A percentile compares a stretch with the other conserved stretches of the same genome.
Evolutionary conservation across 2,113 vertebrate genomes (phyloP).

Genomic region (Microtus oregoni): DNA sequence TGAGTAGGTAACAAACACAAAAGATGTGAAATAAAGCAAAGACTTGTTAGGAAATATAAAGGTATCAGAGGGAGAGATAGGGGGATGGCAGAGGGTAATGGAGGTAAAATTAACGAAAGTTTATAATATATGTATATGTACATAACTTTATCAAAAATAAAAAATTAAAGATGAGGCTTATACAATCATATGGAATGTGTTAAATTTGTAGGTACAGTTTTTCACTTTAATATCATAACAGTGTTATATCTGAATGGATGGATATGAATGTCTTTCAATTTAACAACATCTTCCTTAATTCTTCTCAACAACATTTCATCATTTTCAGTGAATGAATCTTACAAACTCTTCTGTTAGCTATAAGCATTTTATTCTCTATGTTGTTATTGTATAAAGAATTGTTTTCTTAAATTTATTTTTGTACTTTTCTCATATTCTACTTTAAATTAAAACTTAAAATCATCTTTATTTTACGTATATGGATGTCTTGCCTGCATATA

Average conservation of each 20-base stretch:
- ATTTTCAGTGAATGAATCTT: not conserved
- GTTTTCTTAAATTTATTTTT: not conserved
- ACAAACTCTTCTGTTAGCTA: not conserved
- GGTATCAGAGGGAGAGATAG: not conserved
- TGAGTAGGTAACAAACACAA: not conserved
- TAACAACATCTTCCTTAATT: not conserved
- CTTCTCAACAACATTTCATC: not conserved
- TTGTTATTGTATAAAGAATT: not conserved
- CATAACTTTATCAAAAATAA: not conserved
- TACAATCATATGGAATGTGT: not conserved
- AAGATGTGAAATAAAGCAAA: not conserved
- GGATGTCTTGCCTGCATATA: not conserved
- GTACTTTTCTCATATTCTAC: not conserved
- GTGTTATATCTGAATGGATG: not conserved
- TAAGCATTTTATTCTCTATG: not conserved
- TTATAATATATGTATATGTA: not conserved
- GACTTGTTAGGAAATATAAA: not conserved
- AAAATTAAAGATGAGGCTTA: not conserved
- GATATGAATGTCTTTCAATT: not conserved
- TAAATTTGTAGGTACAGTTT: not conserved
- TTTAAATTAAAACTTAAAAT: not conserved
- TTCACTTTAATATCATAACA: not conserved
- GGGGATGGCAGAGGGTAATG: not conserved
- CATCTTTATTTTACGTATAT: not conserved
- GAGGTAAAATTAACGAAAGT: not conserved